These are phyloP conservation scores for Etheostoma spectabile DNA, from an alignment of 2,113 vertebrate genomes.

Conservation along the genomic window DNA sequence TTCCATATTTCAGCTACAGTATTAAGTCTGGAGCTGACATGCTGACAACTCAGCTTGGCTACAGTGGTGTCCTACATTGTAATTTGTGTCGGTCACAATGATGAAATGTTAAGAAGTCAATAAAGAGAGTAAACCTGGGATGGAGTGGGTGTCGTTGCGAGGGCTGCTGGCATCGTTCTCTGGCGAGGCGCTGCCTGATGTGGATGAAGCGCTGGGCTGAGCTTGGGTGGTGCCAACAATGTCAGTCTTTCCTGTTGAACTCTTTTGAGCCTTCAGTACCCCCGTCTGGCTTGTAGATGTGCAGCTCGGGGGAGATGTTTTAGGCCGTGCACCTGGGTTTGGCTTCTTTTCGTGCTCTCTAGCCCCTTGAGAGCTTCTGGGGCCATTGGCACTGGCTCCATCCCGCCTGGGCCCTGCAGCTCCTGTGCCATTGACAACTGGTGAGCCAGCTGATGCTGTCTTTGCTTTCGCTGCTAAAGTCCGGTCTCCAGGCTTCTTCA, in stretches of 20 bases:
- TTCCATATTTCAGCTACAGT: conserved; percentile 10
- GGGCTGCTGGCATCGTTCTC: conserved; percentile 81
- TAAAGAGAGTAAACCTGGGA: conserved; percentile 77
- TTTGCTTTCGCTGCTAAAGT: conserved; percentile 85
- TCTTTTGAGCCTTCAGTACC: conserved; percentile 83
- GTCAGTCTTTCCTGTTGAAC: conserved; percentile 79
- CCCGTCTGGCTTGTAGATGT: conserved; percentile 78
- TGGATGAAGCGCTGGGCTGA: conserved; percentile 66
- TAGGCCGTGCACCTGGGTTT: conserved; percentile 88
- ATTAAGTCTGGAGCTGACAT: conserved; percentile 1
- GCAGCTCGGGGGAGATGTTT: conserved; percentile 80
- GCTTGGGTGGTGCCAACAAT: conserved; percentile 49
- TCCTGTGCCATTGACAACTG: conserved; percentile 85
- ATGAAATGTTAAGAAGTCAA: conserved; percentile 53
- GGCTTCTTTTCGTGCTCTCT: conserved; percentile 86
- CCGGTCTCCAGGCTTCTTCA: conserved; percentile 86
- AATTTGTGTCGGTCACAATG: conserved; percentile 30
- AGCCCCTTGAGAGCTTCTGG: conserved; percentile 78
- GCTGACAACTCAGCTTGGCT: conserved; percentile 21
- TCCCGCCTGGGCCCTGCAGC: conserved; percentile 78
- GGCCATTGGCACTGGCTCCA: conserved; percentile 77
- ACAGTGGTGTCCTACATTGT: conserved; percentile 19
- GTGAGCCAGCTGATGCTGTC: conserved; percentile 82
- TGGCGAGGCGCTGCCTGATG: conserved; percentile 83
- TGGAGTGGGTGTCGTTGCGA: conserved; percentile 66